Percentiles rank a stretch among this genome's conserved stretches.
Evolutionary conservation across 2,113 vertebrate genomes (phyloP).

Genomic region (Sula dactylatra): DNA sequence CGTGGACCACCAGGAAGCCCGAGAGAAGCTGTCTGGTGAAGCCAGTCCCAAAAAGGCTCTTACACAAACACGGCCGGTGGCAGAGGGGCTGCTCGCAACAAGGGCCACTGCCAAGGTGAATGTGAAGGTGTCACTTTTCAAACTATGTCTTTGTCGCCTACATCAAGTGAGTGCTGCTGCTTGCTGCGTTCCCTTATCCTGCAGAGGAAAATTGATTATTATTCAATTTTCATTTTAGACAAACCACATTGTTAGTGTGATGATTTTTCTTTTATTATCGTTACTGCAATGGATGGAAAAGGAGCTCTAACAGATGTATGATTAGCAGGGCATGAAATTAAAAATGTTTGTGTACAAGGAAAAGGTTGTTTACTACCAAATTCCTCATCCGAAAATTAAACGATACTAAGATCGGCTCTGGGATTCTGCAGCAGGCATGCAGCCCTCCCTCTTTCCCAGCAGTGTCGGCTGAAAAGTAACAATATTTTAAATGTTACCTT

Average conservation of each 20-base stretch:
- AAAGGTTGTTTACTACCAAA: constrained; percentile 71
- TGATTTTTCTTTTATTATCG: constrained; percentile 66
- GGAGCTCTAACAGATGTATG: constrained; percentile 75
- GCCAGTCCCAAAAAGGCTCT: background rate
- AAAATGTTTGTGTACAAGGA: constrained; percentile 72
- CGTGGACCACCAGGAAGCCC: background rate
- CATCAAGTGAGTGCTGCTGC: background rate
- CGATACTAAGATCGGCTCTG: constrained; percentile 23
- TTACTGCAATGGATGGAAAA: constrained; percentile 39
- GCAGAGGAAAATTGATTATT: constrained; percentile 53
- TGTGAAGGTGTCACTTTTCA: background rate
- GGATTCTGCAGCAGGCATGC: background rate
- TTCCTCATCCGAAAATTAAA: constrained; percentile 66
- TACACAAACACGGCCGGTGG: rapidly evolving
- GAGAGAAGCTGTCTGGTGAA: background rate
- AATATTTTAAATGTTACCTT: background rate
- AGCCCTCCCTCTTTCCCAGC: background rate
- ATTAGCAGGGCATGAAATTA: constrained; percentile 80
- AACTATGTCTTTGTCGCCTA: background rate
- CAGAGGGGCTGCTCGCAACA: background rate
- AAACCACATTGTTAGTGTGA: constrained; percentile 56
- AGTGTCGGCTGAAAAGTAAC: background rate
- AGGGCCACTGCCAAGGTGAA: rapidly evolving
- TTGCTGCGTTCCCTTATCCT: background rate
- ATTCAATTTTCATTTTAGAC: constrained; percentile 62